Conservation (phyloP, 2,797 vertebrate species). For the Parambassis ranga region DNA sequence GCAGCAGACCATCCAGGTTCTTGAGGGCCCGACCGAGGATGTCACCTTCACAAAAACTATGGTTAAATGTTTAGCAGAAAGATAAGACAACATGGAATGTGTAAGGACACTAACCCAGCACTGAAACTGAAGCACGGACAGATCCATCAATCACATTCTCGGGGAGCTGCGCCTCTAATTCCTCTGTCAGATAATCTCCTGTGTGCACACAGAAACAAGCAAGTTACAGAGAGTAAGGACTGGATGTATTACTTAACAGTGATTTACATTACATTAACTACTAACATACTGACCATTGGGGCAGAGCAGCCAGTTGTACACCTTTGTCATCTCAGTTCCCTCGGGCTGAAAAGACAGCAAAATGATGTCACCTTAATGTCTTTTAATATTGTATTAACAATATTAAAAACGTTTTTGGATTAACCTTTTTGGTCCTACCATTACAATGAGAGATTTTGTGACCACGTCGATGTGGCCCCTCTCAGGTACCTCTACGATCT, state of each 20-base stretch:
- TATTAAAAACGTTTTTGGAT: too few species aligned
- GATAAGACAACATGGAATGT: too few species aligned
- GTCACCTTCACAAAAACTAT: conserved; percentile 78
- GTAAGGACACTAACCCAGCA: too few species aligned
- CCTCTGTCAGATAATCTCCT: conserved; percentile 54
- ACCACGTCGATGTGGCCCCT: conserved; percentile 80
- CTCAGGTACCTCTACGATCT: conserved; percentile 70
- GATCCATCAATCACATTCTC: conserved; percentile 75
- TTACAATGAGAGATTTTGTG: conserved; percentile 65
- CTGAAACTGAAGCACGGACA: too few species aligned
- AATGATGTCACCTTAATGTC: too few species aligned
- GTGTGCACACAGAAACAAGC: conserved; percentile 23
- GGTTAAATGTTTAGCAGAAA: too few species aligned
- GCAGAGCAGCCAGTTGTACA: conserved; percentile 73
- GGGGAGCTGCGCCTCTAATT: conserved; percentile 67
- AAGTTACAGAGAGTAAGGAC: neutral
- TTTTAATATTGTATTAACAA: too few species aligned
- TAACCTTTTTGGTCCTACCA: too few species aligned
- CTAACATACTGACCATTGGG: conserved; percentile 72
- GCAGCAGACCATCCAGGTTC: too few species aligned
- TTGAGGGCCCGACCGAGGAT: conserved; percentile 80
- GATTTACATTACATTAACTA: too few species aligned
- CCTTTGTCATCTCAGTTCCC: conserved; percentile 65
- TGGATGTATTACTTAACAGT: too few species aligned
- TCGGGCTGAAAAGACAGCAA: conserved; percentile 73